phyloP scores from a whole-genome alignment of 2,888 invertebrate genomes.

The Scaptomyza caliginosa region DNA sequence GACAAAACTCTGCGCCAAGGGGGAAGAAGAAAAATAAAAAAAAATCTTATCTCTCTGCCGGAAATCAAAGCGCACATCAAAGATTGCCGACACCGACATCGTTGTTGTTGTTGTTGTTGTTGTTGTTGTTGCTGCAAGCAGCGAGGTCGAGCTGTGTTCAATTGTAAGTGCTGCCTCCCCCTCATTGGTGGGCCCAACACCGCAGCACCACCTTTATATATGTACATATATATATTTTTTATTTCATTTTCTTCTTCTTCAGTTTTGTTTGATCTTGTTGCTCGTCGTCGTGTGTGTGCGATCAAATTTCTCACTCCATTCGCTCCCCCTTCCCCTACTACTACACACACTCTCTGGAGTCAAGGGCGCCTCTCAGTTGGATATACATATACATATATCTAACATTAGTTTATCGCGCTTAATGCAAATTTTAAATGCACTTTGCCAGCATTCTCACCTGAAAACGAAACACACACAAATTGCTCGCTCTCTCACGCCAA shows the following conservation, averaged over 20 bases:
- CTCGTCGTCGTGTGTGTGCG: conserved; percentile 43
- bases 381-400: too few relatives aligned
- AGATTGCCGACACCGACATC: conserved; percentile 63
- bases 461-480: conserved; percentile 16
- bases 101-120: conserved; percentile 22
- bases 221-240: neutral
- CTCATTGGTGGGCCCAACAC: conserved; percentile 30
- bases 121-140: conserved; percentile 38
- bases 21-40: conserved; percentile 8
- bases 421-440: too few relatives aligned
- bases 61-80: conserved; percentile 81
- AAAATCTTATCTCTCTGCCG: conserved; percentile 80
- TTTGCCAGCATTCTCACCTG: too few relatives aligned
- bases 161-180: conserved; percentile 43
- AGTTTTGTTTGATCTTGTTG: conserved; percentile 67
- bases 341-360: neutral
- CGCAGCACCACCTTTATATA: neutral
- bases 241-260: conserved; percentile 27
- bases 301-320: conserved; percentile 59
- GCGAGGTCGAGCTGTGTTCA: conserved; percentile 59
- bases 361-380: conserved; percentile 41
- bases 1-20: conserved; percentile 6
- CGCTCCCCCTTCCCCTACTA: conserved; percentile 6
- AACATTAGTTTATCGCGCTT: too few relatives aligned
- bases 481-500: neutral